Evolutionary conservation across 2,797 vertebrate genomes (phyloP).

Genomic region (Erethizon dorsatum): DNA sequence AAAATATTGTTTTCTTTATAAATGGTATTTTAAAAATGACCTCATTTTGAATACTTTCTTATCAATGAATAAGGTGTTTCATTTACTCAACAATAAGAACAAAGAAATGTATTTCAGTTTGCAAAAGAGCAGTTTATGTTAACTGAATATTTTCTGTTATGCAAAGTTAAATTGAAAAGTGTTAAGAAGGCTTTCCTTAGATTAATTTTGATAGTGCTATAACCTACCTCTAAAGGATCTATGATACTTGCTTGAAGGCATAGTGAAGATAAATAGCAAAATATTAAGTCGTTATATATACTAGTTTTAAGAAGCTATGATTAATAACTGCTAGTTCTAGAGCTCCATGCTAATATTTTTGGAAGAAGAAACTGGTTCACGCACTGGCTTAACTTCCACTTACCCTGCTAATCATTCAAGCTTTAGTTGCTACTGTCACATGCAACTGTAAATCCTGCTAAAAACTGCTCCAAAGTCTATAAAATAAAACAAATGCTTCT

Average conservation of each 20-base stretch:
- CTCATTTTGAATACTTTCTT: constrained; percentile 11
- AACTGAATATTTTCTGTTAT: background rate
- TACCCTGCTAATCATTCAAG: background rate
- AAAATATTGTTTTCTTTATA: background rate
- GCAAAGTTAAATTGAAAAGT: background rate
- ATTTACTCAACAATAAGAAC: constrained; percentile 33
- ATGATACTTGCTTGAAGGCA: background rate
- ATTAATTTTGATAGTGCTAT: background rate
- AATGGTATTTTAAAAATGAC: background rate
- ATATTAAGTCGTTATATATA: constrained; percentile 18
- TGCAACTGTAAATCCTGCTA: background rate
- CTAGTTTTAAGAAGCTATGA: background rate
- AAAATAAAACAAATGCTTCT: constrained; percentile 15
- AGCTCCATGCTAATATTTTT: background rate
- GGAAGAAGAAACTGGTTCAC: background rate
- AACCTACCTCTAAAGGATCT: background rate
- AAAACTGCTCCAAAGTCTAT: constrained; percentile 10
- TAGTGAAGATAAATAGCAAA: background rate
- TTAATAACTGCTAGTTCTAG: constrained; percentile 23
- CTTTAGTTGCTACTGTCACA: background rate
- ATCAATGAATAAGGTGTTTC: background rate
- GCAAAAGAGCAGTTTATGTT: background rate
- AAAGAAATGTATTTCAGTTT: constrained; percentile 33
- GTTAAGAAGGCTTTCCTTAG: background rate
- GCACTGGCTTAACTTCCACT: background rate